phyloP scores from a whole-genome alignment of 1,140 invertebrate species.

The Agrypnia vestita region DNA sequence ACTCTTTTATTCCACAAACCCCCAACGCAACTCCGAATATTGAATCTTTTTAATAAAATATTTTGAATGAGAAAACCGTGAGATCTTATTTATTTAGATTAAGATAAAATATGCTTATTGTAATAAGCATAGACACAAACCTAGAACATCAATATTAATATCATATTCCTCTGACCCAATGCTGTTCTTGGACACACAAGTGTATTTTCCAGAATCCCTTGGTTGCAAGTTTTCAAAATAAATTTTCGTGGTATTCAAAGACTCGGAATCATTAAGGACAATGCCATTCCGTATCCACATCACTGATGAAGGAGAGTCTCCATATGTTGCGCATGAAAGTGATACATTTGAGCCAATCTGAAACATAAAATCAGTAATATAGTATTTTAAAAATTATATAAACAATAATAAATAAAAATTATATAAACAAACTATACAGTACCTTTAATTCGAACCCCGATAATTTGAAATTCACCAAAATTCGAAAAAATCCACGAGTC shows the following conservation, averaged over 20 bases:
- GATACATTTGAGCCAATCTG: slow-evolving; percentile 36
- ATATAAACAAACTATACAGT: too few species aligned
- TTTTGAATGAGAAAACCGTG: not conserved
- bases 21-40: too few species aligned
- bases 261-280: slow-evolving; percentile 61
- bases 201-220: slow-evolving; percentile 63
- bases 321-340: slow-evolving; percentile 64
- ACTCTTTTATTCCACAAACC: too few species aligned
- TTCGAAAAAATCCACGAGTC: too few species aligned
- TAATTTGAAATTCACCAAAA: too few species aligned
- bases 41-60: not conserved
- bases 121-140: slow-evolving; percentile 62
- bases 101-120: too few species aligned
- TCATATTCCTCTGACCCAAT: slow-evolving; percentile 64
- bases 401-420: too few species aligned
- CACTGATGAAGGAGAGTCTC: slow-evolving; percentile 64
- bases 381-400: too few species aligned
- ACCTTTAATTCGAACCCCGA: too few species aligned
- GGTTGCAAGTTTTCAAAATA: slow-evolving; percentile 60
- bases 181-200: slow-evolving; percentile 66
- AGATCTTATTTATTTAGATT: not conserved
- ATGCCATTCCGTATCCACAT: slow-evolving; percentile 67
- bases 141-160: slow-evolving; percentile 66
- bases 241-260: slow-evolving; percentile 63
- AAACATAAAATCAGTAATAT: too few species aligned